Evolutionary conservation across 2,113 vertebrate species (phyloP).

Genomic region (Sinocyclocheilus anshuiensis): DNA sequence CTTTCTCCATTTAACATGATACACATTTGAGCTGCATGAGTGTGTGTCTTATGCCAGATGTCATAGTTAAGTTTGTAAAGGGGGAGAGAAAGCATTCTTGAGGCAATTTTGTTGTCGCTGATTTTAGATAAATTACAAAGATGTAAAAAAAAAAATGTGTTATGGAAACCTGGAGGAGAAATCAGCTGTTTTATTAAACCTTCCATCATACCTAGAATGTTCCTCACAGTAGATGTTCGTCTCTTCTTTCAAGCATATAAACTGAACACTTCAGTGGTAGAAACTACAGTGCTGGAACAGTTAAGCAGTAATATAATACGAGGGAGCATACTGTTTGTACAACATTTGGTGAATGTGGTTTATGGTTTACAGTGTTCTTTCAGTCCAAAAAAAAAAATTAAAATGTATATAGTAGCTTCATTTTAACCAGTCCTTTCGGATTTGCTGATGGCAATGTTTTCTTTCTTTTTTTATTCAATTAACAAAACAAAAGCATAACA

Average conservation of each 20-base stretch:
- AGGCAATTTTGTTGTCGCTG: constrained; percentile 83
- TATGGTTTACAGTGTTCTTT: not conserved
- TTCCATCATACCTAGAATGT: constrained; percentile 39
- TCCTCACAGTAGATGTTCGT: not conserved
- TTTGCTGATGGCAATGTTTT: not conserved
- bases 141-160: constrained; percentile 55
- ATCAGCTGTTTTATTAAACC: constrained; percentile 17
- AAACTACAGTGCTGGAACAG: not conserved
- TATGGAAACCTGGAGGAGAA: not conserved
- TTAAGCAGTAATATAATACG: not conserved
- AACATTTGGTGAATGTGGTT: not conserved
- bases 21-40: constrained; percentile 73
- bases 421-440: not conserved
- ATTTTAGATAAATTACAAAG: constrained; percentile 78
- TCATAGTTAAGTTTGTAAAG: constrained; percentile 81
- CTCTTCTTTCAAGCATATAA: not conserved
- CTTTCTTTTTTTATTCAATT: not conserved
- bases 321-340: not conserved
- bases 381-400: not conserved
- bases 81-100: constrained; percentile 70
- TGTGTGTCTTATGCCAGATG: constrained; percentile 84
- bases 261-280: not conserved
- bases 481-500: not conserved
- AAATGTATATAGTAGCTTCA: not conserved
- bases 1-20: constrained; percentile 67